Percentiles rank a stretch among this genome's conserved stretches.
Conservation (phyloP, 2,888 invertebrate genomes). For the Griposia aprilina region DNA sequence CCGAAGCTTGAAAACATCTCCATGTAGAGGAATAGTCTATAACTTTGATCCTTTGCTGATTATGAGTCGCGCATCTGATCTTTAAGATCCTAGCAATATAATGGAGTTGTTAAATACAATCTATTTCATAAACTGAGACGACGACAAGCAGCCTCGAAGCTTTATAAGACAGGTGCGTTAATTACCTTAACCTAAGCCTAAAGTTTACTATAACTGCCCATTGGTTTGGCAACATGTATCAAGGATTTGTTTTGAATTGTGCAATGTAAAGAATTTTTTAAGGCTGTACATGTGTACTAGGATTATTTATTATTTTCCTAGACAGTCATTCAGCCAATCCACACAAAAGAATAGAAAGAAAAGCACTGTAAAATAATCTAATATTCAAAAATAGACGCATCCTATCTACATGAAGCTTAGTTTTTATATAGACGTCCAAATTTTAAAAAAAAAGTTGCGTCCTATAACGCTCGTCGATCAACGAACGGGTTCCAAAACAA, state of each 20-base stretch:
- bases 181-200: too few relatives aligned
- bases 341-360: not conserved
- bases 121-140: slow-evolving; percentile 21
- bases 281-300: too few relatives aligned
- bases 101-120: not conserved
- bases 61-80: not conserved
- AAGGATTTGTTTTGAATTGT: not conserved
- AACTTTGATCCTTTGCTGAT: not conserved
- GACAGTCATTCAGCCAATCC: not conserved
- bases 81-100: not conserved
- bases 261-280: not conserved
- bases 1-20: not conserved
- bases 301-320: not conserved
- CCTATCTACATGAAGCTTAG: not conserved
- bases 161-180: slow-evolving; percentile 29
- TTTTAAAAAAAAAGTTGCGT: not conserved
- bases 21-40: not conserved
- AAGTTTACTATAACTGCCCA: not conserved
- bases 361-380: not conserved
- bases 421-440: not conserved
- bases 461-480: not conserved
- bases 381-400: not conserved
- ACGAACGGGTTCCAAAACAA: slow-evolving; percentile 29
- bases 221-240: not conserved
- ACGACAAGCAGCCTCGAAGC: not conserved